Percentiles rank a stretch among this genome's conserved stretches.
Conservation (phyloP, 2,113 vertebrate species). For the Anolis carolinensis region DNA sequence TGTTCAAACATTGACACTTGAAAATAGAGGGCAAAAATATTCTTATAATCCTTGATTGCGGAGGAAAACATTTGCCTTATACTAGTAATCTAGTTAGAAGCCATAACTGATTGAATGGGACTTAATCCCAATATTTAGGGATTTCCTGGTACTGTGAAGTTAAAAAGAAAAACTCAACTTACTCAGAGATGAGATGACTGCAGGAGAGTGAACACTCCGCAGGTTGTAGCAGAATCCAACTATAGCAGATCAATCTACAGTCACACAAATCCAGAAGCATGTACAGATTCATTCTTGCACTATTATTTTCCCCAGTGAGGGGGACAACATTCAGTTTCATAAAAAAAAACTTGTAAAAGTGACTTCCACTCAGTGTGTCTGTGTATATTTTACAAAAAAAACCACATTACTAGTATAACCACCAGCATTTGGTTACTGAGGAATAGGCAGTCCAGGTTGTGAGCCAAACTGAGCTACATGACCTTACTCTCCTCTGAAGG, state of each 20-base stretch:
- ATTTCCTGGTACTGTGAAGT: slow-evolving; percentile 15
- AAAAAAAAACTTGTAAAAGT: slow-evolving; percentile 80
- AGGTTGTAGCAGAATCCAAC: slow-evolving; percentile 39
- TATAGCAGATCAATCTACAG: slow-evolving; percentile 59
- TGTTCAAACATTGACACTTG: slow-evolving; percentile 33
- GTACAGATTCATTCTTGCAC: slow-evolving; percentile 75
- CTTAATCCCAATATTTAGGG: slow-evolving; percentile 57
- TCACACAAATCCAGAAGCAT: slow-evolving; percentile 67
- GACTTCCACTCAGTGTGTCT: slow-evolving; percentile 57
- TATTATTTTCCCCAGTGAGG: slow-evolving; percentile 51
- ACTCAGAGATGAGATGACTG: fast-evolving
- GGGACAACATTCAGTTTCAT: slow-evolving; percentile 76
- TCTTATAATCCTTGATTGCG: slow-evolving; percentile 51
- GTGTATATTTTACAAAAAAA: slow-evolving; percentile 11
- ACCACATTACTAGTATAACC: background rate
- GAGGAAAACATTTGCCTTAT: slow-evolving; percentile 75
- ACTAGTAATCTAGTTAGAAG: slow-evolving; percentile 67
- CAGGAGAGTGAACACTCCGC: slow-evolving; percentile 17
- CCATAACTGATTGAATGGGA: slow-evolving; percentile 68
- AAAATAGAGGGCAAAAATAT: slow-evolving; percentile 55
- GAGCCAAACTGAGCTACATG: background rate
- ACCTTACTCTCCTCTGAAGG: background rate
- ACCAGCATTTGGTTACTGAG: background rate
- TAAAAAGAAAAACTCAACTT: slow-evolving; percentile 22
- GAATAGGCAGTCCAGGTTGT: background rate